phyloP scores from a whole-genome alignment of 2,888 invertebrate species.

The Sarcophaga caerulescens region DNA sequence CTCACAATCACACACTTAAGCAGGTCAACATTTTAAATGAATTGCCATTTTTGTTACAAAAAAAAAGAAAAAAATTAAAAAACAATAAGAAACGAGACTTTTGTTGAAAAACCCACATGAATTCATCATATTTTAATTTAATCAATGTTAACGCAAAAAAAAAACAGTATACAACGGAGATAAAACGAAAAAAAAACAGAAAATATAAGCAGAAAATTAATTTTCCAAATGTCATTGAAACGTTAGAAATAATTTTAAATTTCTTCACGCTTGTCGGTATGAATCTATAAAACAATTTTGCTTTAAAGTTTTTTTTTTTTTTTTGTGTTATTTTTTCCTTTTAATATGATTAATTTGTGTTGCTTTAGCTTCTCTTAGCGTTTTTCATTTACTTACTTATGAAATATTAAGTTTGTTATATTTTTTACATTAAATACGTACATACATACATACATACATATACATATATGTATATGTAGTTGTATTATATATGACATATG shows the following conservation, averaged over 20 bases:
- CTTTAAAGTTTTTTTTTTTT: not conserved
- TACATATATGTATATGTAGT: no score
- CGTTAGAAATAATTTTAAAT: not conserved
- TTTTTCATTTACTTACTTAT: no score
- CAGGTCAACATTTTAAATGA: slow-evolving; percentile 40
- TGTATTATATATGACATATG: no score
- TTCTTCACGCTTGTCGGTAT: not conserved
- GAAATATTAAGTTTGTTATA: not conserved
- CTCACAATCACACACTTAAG: slow-evolving; percentile 24
- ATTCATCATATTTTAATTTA: not conserved
- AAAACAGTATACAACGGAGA: no score
- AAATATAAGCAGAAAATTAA: not conserved
- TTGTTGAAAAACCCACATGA: slow-evolving; percentile 10
- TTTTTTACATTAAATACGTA: not conserved
- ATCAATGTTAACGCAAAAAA: slow-evolving; percentile 10
- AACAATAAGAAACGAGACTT: not conserved
- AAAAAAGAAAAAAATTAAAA: not conserved
- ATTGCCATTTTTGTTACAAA: slow-evolving; percentile 32
- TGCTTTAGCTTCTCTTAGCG: no score
- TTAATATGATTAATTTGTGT: no score
- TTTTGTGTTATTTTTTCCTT: no score
- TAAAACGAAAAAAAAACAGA: no score
- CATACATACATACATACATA: not conserved
- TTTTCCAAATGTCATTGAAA: slow-evolving; percentile 25
- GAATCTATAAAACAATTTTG: not conserved